Conservation (phyloP, 1,140 invertebrate species). For the Diorhabda carinulata region DNA sequence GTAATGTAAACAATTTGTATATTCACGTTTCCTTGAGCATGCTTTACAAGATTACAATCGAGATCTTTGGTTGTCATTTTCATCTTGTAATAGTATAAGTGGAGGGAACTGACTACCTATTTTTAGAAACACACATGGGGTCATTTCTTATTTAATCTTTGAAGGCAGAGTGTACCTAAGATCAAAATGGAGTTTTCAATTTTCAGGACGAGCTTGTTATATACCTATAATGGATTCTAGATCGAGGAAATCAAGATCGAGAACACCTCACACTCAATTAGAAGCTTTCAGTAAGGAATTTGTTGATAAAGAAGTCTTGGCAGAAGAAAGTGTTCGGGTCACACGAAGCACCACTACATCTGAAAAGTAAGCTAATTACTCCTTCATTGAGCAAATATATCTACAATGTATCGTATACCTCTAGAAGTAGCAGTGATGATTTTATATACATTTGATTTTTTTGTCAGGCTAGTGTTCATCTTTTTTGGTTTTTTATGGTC, state of each 20-base stretch:
- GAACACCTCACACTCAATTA: background rate
- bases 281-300: background rate
- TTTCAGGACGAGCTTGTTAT: background rate
- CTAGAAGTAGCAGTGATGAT: too few relatives aligned
- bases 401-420: too few relatives aligned
- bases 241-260: conserved; percentile 9
- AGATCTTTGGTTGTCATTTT: background rate
- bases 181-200: background rate
- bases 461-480: too few relatives aligned
- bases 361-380: background rate
- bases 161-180: background rate
- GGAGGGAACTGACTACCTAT: conserved; percentile 1
- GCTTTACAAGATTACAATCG: too few relatives aligned
- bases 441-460: too few relatives aligned
- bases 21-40: background rate
- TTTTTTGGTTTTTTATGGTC: too few relatives aligned
- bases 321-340: background rate
- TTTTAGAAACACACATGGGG: background rate
- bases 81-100: background rate
- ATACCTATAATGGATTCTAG: background rate
- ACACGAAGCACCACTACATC: background rate
- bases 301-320: background rate
- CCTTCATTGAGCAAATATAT: too few relatives aligned
- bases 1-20: background rate
- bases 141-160: background rate